A percentile compares a stretch with the other conserved stretches of the same genome.
These are phyloP conservation scores for Dipus sagitta DNA, from an alignment of 2,797 vertebrate species.

Conservation along the genomic window DNA sequence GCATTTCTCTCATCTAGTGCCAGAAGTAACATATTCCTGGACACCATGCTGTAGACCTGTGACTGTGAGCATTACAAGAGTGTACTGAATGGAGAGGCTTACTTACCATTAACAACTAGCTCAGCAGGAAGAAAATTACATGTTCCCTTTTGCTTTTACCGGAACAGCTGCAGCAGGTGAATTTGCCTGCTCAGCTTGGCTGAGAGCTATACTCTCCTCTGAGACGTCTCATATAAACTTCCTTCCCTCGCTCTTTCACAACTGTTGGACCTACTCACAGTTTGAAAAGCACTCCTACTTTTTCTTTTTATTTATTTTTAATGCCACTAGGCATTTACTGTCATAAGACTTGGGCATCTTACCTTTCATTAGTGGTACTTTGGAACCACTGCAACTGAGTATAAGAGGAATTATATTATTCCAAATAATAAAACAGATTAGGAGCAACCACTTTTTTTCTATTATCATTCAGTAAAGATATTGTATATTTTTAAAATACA, in stretches of 20 bases:
- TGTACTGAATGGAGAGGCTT: background rate
- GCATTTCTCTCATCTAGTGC: background rate
- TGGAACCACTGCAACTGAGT: background rate
- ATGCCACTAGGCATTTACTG: background rate
- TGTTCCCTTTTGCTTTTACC: background rate
- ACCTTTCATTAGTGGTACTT: background rate
- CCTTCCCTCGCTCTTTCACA: background rate
- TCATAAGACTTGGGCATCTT: background rate
- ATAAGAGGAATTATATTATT: background rate
- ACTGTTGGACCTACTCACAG: background rate
- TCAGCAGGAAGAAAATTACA: background rate
- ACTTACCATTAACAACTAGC: background rate
- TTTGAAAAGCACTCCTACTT: background rate
- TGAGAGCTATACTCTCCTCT: background rate
- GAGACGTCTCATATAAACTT: background rate
- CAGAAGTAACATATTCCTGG: background rate
- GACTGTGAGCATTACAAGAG: background rate
- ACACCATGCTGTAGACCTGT: background rate
- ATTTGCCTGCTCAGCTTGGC: no score
- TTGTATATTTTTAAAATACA: background rate
- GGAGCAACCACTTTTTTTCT: background rate
- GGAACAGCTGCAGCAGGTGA: no score
- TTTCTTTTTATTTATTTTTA: background rate
- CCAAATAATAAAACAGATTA: background rate
- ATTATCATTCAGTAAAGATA: background rate